These are phyloP conservation scores for Borostomias antarcticus DNA, from an alignment of 2,797 vertebrate genomes.

Conservation along the genomic window DNA sequence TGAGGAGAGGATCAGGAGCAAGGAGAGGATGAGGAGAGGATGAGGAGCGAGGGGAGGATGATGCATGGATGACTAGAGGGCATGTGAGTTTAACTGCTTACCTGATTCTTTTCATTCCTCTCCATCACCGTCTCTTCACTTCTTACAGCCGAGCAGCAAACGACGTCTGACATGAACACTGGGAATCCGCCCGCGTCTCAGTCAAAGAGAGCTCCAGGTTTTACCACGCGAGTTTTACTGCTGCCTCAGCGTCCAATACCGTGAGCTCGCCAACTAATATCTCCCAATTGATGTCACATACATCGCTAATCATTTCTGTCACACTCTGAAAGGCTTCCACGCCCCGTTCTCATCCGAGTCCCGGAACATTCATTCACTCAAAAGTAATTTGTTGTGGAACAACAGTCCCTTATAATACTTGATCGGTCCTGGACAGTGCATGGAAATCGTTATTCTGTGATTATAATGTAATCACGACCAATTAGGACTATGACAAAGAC, in stretches of 20 bases:
- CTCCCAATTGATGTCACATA: slow-evolving; percentile 37
- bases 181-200: no score
- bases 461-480: slow-evolving; percentile 57
- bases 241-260: background rate
- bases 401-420: slow-evolving; percentile 27
- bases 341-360: slow-evolving; percentile 36
- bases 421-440: slow-evolving; percentile 28
- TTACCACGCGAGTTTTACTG: slow-evolving; percentile 54
- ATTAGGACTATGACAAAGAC: slow-evolving; percentile 62
- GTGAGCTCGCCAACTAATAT: slow-evolving; percentile 14
- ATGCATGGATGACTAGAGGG: slow-evolving; percentile 57
- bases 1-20: background rate
- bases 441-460: slow-evolving; percentile 19
- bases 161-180: slow-evolving; percentile 47
- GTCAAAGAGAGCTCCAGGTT: slow-evolving; percentile 32
- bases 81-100: slow-evolving; percentile 69
- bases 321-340: slow-evolving; percentile 17
- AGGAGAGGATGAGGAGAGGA: slow-evolving; percentile 11
- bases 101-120: slow-evolving; percentile 62
- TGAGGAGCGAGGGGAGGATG: slow-evolving; percentile 43
- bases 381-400: slow-evolving; percentile 53
- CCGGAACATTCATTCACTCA: slow-evolving; percentile 65
- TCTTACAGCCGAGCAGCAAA: slow-evolving; percentile 55
- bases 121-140: slow-evolving; percentile 57
- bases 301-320: slow-evolving; percentile 40